Conservation (phyloP, 2,888 invertebrate genomes). For the Stratiomys singularior region DNA sequence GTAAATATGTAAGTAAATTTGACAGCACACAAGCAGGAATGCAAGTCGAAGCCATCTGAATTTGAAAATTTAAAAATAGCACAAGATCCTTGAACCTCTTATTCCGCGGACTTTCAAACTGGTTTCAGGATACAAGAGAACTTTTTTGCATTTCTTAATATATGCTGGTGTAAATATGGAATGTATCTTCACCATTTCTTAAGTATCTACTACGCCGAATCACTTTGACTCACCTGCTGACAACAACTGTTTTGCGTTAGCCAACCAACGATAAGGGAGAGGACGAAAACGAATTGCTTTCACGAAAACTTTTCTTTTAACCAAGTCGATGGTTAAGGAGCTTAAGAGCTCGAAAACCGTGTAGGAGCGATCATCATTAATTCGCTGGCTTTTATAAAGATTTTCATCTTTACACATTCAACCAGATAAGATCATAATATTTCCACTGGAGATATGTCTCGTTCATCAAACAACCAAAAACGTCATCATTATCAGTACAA, state of each 20-base stretch:
- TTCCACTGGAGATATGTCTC: neutral
- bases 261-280: slow-evolving; percentile 39
- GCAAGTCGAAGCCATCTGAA: no score
- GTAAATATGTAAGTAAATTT: no score
- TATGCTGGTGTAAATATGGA: no score
- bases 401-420: neutral
- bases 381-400: slow-evolving; percentile 25
- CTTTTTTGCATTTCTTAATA: no score
- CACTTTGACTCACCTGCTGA: slow-evolving; percentile 40
- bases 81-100: no score
- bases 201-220: no score
- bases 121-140: no score
- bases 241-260: slow-evolving; percentile 7
- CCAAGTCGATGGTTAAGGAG: slow-evolving; percentile 46
- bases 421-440: slow-evolving; percentile 10
- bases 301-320: neutral
- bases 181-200: no score
- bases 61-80: no score
- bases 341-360: slow-evolving; percentile 46
- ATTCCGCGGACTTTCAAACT: no score
- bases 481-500: neutral
- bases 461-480: neutral
- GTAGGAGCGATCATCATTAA: neutral
- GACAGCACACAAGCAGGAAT: neutral
- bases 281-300: slow-evolving; percentile 5